Base-by-base conservation (phyloP, 2,113 vertebrate genomes). In the Ptychochromis oligacanthus region DNA sequence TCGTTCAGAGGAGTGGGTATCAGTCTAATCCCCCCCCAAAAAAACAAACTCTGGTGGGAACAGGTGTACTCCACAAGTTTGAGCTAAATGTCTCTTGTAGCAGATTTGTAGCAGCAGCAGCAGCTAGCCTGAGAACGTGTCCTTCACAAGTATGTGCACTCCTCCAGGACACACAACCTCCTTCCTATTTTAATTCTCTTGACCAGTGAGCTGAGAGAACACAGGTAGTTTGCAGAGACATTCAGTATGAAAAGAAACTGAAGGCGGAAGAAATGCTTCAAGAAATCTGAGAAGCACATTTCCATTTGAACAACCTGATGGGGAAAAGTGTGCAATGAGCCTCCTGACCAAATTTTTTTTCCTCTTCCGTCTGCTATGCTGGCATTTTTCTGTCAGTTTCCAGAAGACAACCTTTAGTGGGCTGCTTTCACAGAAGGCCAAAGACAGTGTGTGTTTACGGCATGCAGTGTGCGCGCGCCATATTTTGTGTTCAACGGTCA, bases 361-460 rank as follows among this genome's bases (percentile, higher is more conserved):
- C 0, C 20, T 75, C 72, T 58, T 34, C 72, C 57, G 13, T 72
- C 56, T 60, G 56, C 22, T 28, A 31, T 11, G 34, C 15, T 57
- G 28, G 36, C 64, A 31, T 79, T 80, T 72, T 56, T 75, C 62
- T 80, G 43, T 6, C 57, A 0, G 26, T 75, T 84, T 91, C 89
- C 76, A 89, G 70, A 6, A 4, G 61, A 61, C 88, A 74, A 89
- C 87, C 81, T 92, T 88, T 38, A 87, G 77, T 64, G 65, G 65
- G 85, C 55, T 15, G 65, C 46, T 82, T 77, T 80, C 38, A 61
- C 2, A 17, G 56, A 61, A 34, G 24, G 60, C 52, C 56, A 67
- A 7, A 56, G 26, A 12, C 10, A 13, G 22, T 15, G 40, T 36
- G 26, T 28, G 61, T 55, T 31, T 72, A 83, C 40, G 24, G 54